Base-by-base conservation (phyloP, 2,797 vertebrate species). In the Xenops minutus region DNA sequence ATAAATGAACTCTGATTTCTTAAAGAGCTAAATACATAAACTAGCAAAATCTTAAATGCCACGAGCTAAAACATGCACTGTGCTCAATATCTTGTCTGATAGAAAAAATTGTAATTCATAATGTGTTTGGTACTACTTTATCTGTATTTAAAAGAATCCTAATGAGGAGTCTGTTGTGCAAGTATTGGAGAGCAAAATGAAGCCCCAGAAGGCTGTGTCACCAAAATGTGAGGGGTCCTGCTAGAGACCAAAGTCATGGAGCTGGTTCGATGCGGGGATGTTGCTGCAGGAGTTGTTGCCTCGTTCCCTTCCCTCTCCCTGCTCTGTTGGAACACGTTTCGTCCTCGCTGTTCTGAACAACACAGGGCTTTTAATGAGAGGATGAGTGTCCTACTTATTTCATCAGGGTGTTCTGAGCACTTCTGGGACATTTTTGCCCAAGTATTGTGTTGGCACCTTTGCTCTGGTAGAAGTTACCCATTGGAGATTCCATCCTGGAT, bases 201-300 rank as follows among this genome's bases (percentile, higher is more conserved):
- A 64, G 24, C 41, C 12, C 27, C 74, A 3, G 14, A 27, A 46
- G 49, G 54, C 34, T 59, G 20, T 41, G 34, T 46, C 58, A 22
- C 30, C 26, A 34, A 48, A 74, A 66, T 23, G 54, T 46, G 18
- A 15, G 30, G 24, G 14, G 5, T 51, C 12, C 7, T 23, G 63
- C 29, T 46, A 1, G 0, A 1, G 36, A 37, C 1, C 10, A 15
- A 36, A 27, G 63, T 18, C 10, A 12, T 0, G 14, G 10, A 32
- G 15, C 30, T 46, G 51, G 26, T 74, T 66, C 43, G 48, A 23
- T 30, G 23, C 51, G 14, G 2, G 3, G 12, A 19, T 69, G 27
- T 43, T 84, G 78, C 78, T 94, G 16, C 32, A 75, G 46, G 24
- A 30, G 13, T 6, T 72, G 30, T 46, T 71, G 49, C 14, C 16